Percentiles rank a stretch among this genome's conserved stretches.
phyloP scores from a whole-genome alignment of 1,140 invertebrate species.

The Procambarus clarkii region DNA sequence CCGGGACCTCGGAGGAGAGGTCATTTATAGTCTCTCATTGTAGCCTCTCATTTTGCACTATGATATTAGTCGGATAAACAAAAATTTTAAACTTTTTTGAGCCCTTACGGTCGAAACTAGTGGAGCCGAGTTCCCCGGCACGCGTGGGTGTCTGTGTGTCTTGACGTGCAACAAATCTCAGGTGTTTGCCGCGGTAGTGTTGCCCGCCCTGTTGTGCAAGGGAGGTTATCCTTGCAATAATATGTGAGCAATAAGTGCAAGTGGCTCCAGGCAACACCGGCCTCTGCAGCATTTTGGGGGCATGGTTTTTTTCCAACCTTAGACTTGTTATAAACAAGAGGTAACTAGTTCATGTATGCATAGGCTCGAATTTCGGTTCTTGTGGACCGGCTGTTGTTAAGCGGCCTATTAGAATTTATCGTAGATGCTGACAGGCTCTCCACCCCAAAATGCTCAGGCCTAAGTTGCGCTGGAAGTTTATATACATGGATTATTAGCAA shows the following conservation, averaged over 20 bases:
- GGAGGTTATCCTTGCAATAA: slow-evolving; percentile 64
- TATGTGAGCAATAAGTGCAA: slow-evolving; percentile 69
- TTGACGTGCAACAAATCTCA: slow-evolving; percentile 45
- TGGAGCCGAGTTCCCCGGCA: not conserved
- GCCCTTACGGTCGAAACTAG: not conserved
- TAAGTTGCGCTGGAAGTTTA: slow-evolving; percentile 41
- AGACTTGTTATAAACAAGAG: not conserved
- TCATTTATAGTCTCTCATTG: not conserved
- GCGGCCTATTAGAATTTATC: not conserved
- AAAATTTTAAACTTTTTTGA: too few relatives aligned
- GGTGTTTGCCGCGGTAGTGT: slow-evolving; percentile 53
- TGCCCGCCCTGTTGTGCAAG: slow-evolving; percentile 30
- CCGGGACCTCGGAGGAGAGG: not conserved
- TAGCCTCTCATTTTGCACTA: not conserved
- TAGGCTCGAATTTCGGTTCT: slow-evolving; percentile 8
- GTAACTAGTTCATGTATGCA: slow-evolving; percentile 11
- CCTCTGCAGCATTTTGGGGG: slow-evolving; percentile 39
- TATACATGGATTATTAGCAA: slow-evolving; percentile 65
- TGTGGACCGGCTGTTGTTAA: not conserved
- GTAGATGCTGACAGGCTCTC: not conserved
- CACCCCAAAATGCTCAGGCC: slow-evolving; percentile 22
- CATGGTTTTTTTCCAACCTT: too few relatives aligned
- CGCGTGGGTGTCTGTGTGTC: slow-evolving; percentile 39
- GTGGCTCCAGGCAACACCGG: slow-evolving; percentile 17
- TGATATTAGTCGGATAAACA: too few relatives aligned